These are phyloP conservation scores for Sternarchorhynchus goeldii DNA, from an alignment of 2,797 vertebrate genomes.

Conservation along the genomic window DNA sequence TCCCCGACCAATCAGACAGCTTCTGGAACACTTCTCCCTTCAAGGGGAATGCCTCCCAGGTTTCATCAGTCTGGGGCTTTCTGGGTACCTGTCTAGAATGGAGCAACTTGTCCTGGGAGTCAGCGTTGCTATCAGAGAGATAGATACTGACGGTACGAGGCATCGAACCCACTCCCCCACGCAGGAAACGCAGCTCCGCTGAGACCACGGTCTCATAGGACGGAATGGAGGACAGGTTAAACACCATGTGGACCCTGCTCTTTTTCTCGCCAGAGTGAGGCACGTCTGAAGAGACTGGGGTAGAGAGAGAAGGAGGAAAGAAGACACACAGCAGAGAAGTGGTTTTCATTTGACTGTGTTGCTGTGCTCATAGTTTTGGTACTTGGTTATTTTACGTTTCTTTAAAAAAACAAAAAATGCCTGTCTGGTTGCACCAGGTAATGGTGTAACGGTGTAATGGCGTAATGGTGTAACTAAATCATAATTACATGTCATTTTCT, in stretches of 20 bases:
- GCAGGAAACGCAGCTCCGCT: constrained; percentile 78
- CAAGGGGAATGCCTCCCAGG: constrained; percentile 79
- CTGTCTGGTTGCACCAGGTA: constrained; percentile 21
- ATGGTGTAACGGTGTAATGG: constrained; percentile 41
- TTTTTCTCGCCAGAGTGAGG: constrained; percentile 53
- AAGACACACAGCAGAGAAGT: constrained; percentile 41
- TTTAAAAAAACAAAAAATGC: constrained; percentile 12
- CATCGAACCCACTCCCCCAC: constrained; percentile 52
- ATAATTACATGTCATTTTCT: constrained; percentile 51
- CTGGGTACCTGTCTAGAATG: constrained; percentile 69
- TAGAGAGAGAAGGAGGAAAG: constrained; percentile 7
- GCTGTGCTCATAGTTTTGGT: not conserved
- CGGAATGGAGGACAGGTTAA: constrained; percentile 82
- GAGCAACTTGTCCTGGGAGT: constrained; percentile 67
- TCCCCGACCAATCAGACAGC: constrained; percentile 57
- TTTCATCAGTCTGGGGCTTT: constrained; percentile 48
- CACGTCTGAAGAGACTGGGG: constrained; percentile 51
- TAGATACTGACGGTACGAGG: constrained; percentile 74
- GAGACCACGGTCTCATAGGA: constrained; percentile 78
- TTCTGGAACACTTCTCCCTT: constrained; percentile 68
- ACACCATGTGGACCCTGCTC: constrained; percentile 70
- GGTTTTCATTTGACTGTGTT: constrained; percentile 19
- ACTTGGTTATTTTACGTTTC: constrained; percentile 19
- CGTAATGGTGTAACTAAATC: constrained; percentile 42
- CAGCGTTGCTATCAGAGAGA: constrained; percentile 62